Evolutionary conservation across 2,113 vertebrate species (phyloP).

Genomic region (Vidua chalybeata): DNA sequence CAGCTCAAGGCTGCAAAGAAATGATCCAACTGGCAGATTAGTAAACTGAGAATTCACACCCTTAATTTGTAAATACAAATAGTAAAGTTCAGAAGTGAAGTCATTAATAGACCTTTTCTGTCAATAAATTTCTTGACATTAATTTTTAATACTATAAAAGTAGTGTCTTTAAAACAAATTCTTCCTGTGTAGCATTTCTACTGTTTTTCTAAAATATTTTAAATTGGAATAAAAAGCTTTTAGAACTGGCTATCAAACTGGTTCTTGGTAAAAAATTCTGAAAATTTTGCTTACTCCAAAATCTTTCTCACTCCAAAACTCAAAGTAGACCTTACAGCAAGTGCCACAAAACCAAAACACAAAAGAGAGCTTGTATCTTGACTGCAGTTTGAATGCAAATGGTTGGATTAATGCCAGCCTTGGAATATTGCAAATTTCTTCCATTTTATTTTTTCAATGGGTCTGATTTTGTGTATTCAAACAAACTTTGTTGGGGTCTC

Average conservation of each 20-base stretch:
- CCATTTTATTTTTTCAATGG: neutral
- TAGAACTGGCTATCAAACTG: neutral
- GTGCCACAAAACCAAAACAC: neutral
- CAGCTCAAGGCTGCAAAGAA: slow-evolving; percentile 19
- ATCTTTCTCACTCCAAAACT: neutral
- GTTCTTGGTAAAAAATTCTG: neutral
- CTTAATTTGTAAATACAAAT: slow-evolving; percentile 38
- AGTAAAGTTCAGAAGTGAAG: neutral
- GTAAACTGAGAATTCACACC: slow-evolving; percentile 16
- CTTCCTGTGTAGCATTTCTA: neutral
- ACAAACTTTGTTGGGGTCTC: neutral
- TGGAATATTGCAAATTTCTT: neutral
- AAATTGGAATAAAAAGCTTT: neutral
- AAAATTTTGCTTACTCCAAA: neutral
- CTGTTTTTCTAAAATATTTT: neutral
- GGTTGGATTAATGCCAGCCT: neutral
- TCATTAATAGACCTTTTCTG: neutral
- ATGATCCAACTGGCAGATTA: neutral
- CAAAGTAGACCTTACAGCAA: neutral
- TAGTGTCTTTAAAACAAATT: neutral
- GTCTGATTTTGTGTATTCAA: neutral
- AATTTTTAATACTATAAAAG: neutral
- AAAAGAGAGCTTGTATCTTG: neutral
- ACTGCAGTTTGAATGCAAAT: neutral
- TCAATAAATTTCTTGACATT: neutral